Base-by-base conservation (phyloP, 2,888 invertebrate genomes). In the Hedychridium roseum region DNA sequence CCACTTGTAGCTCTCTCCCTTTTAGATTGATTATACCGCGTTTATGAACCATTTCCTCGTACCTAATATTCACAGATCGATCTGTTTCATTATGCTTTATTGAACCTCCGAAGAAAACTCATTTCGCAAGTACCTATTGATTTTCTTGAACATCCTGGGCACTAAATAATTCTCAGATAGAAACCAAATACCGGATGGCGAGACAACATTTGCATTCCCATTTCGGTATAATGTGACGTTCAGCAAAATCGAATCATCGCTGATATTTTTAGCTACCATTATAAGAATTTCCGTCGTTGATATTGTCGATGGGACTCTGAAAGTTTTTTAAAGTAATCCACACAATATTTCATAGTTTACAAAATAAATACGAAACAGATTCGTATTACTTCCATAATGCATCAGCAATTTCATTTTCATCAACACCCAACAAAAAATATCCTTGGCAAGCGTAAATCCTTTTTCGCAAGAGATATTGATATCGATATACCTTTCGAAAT, bases 251-350 rank as follows among this genome's bases (percentile, higher is more conserved):
- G 66, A 62, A 23, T 60, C 21, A 2, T 36, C 34, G 1, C 53
- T 35, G 5, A 70, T 16, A 16, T 45, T 3, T 1, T 46, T 31
- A 35, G 70, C 51, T 3, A 70, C 20, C 1, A 75, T 38, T 6
- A 73, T 48, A 3, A 74, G 55, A n/a, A 74, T 54, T 54, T 74
- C 71, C 1, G 60, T 60, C 0, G 54, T 61, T 2, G 72, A 61
- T 1, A 57, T 61, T 17, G 37, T 43, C 4, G 58, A 47, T 2
- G 74, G 66, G 35, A 69, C 44, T 6, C 76, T 76, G 17, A 9
- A 37, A 47, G 18, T 12, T 32, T 7, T 20, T 38, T 15, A 20
- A 36, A 36, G 20, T 18, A 28, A 31, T 16, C 39, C 18, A 32
- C 2, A 18, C 11, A 35, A 17, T 14, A 38, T 30, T 17, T 11